Base-by-base conservation (phyloP, 2,113 vertebrate genomes). In the Cebus imitator region DNA sequence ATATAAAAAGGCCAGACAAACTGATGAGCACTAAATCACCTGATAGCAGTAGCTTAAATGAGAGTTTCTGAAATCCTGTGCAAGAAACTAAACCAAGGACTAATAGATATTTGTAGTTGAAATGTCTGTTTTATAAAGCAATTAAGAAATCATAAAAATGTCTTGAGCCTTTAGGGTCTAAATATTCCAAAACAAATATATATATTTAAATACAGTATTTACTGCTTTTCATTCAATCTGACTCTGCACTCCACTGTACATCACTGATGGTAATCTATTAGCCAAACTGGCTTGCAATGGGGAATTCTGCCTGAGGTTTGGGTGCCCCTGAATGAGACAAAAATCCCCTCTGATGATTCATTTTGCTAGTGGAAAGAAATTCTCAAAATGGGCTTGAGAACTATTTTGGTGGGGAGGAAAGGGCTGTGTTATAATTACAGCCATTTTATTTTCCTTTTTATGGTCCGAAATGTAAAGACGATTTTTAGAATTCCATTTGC, bases 391-490 rank as follows among this genome's bases (percentile, higher is more conserved):
- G 57, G 30, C 37, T 45, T 64, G 45, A 79, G 45, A 73, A 94
- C 70, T 75, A 10, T 90, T 96, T 84, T 2, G 5, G 0, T 4
- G 20, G 32, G n/a, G 10, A 55, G 18, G 75, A 11, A 37, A 85
- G 6, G 32, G 43, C 48, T 80, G 55, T 52, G 50, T 78, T 96
- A 93, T 96, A 96, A 97, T 92, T 95, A 82, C 81, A 94, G 78
- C 72, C 27, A 92, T 95, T 96, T 96, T 84, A 68, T 93, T 93
- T 94, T 95, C 79, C n/a, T 84, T 96, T 97, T 88, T 76, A 97
- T 23, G 90, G 90, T 6, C 20, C 90, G 82, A 96, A 81, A 93
- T 66, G 21, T 81, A 96, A 98, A 87, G 14, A 87, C 1, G 13
- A 93, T 75, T 96, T 93, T 91, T 43, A 93, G 87, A 97, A 94